Percentiles rank a stretch among this genome's conserved stretches.
These are phyloP conservation scores for Cosmopolites sordidus DNA, from an alignment of 2,888 invertebrate species.

Conservation along the genomic window DNA sequence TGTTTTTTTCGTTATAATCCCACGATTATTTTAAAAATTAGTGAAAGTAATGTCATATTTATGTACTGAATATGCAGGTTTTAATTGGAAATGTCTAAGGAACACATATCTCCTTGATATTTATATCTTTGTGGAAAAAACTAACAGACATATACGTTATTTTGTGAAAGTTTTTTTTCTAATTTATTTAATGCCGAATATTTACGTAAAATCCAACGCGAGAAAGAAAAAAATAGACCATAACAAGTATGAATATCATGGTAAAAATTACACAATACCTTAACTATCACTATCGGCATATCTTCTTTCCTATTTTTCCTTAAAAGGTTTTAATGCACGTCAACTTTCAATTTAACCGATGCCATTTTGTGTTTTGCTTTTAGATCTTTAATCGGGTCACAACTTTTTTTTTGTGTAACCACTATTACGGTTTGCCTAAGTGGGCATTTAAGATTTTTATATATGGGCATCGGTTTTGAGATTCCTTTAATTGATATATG, in stretches of 20 bases:
- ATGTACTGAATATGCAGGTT: background rate
- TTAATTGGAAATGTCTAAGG: background rate
- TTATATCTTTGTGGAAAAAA: background rate
- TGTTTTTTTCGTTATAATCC: too few relatives aligned
- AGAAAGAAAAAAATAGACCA: background rate
- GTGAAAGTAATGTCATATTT: background rate
- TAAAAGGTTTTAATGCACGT: background rate
- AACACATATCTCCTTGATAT: background rate
- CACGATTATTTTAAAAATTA: too few relatives aligned
- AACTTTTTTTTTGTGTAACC: too few relatives aligned
- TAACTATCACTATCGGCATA: background rate
- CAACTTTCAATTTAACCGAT: background rate
- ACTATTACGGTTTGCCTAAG: too few relatives aligned
- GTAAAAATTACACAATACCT: background rate
- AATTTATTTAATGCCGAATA: background rate
- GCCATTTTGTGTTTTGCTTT: background rate
- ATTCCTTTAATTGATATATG: too few relatives aligned
- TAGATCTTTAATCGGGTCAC: too few relatives aligned
- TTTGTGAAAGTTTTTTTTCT: background rate
- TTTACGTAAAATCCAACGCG: background rate
- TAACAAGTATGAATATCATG: background rate
- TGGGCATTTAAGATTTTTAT: too few relatives aligned
- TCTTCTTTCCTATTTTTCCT: conserved; percentile 1
- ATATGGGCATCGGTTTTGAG: too few relatives aligned
- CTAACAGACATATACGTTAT: background rate